phyloP scores from a whole-genome alignment of 1,140 invertebrate genomes.

The Drosophila ananassae region DNA sequence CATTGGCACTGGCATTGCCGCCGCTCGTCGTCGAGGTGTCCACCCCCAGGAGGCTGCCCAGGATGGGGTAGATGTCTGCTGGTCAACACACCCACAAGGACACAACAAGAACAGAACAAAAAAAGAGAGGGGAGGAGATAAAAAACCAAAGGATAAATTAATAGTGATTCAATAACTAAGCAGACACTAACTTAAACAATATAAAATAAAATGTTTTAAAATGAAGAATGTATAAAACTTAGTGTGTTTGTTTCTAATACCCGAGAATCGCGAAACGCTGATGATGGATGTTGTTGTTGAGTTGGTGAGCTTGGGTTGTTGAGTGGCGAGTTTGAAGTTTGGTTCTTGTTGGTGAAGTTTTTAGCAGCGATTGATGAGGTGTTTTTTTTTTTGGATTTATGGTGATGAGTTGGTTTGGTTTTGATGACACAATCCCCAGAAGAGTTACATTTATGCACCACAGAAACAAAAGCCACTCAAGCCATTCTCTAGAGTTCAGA shows the following conservation, averaged over 20 bases:
- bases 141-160: constrained; percentile 53
- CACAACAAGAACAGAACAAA: constrained; percentile 42
- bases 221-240: constrained; percentile 32
- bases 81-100: constrained; percentile 56
- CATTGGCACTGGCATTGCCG: constrained; percentile 35
- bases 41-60: constrained; percentile 81
- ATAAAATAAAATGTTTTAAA: constrained; percentile 20
- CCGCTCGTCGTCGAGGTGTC: constrained; percentile 59
- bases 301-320: constrained; percentile 34
- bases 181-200: constrained; percentile 49
- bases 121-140: constrained; percentile 53
- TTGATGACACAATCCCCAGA: constrained; percentile 44
- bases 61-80: constrained; percentile 81
- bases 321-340: constrained; percentile 25
- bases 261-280: constrained; percentile 34
- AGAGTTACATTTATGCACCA: constrained; percentile 51
- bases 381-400: constrained; percentile 11
- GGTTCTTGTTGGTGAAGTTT: constrained; percentile 21
- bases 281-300: constrained; percentile 20
- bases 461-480: constrained; percentile 53
- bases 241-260: constrained; percentile 54
- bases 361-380: constrained; percentile 34
- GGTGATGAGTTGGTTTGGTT: constrained; percentile 19
- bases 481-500: constrained; percentile 30
- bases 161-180: constrained; percentile 33